A percentile compares a stretch with the other conserved stretches of the same genome.
Evolutionary conservation across 2,888 invertebrate species (phyloP).

Genomic region (Macropis europaea): DNA sequence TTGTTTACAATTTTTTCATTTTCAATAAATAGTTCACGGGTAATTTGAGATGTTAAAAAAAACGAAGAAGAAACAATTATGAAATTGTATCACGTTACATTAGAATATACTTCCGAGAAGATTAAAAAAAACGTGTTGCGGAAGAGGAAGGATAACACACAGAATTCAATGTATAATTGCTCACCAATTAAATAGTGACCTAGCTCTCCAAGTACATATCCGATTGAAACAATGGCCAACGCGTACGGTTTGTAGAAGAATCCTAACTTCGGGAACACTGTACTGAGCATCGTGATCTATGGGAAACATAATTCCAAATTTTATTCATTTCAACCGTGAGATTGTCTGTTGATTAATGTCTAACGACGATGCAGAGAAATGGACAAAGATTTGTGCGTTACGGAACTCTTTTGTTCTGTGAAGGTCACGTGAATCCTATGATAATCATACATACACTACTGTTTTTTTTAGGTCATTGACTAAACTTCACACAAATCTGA

Average conservation of each 20-base stretch:
- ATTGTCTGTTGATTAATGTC: background rate
- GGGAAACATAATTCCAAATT: background rate
- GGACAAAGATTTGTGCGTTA: too few relatives aligned
- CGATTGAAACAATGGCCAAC: slow-evolving; percentile 88
- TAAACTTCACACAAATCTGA: too few relatives aligned
- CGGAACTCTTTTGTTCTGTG: too few relatives aligned
- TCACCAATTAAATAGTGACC: slow-evolving; percentile 93
- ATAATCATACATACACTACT: too few relatives aligned
- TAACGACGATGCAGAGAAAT: background rate
- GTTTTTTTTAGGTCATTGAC: too few relatives aligned
- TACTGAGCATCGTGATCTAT: slow-evolving; percentile 73
- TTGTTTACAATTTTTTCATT: too few relatives aligned
- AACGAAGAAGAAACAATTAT: background rate
- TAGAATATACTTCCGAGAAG: background rate
- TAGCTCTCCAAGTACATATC: slow-evolving; percentile 92
- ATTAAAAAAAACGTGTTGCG: background rate
- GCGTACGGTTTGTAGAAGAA: slow-evolving; percentile 90
- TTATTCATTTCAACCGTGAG: background rate
- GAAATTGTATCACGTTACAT: background rate
- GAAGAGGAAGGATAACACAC: background rate
- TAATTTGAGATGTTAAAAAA: too few relatives aligned
- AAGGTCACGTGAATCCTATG: too few relatives aligned
- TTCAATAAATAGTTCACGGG: too few relatives aligned
- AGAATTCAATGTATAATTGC: slow-evolving; percentile 49
- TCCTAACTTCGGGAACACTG: slow-evolving; percentile 82